Evolutionary conservation across 2,797 vertebrate species (phyloP), one percentile per base, ranked within the genome.

Genomic region (Garrulus glandarius): DNA sequence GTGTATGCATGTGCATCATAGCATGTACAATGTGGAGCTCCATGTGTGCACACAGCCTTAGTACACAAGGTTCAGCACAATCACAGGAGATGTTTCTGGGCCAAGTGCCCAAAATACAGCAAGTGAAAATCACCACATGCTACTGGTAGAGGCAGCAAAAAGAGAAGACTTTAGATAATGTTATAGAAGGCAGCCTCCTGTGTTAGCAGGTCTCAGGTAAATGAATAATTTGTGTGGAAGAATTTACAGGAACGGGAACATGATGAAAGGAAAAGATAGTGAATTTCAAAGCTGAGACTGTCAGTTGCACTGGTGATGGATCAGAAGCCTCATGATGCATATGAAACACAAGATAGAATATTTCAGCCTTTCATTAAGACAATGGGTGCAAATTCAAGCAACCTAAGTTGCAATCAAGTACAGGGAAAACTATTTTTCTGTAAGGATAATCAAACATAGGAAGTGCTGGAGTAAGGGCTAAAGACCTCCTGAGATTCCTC

Each of bases 1-100:
- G 0, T 15, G 7, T 26, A 1, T 53, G 32, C 2, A 1, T 1
- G 4, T 18, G 4, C 55, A 18, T 26, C 43, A 21, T 36, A 19
- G 44, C 0, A 0, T 39, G 20, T 26, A 5, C 13, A 30, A 6
- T 10, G 4, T 0, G 0, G 50, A 76, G 36, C 27, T 81, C 23
- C 56, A 0, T 10, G 2, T 52, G 27, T 20, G 17, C 59, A 9
- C 5, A 0, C 36, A 60, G 41, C 19, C 22, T 34, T 15, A 6
- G 2, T 46, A 46, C 29, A 5, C 5, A 6, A 15, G 9, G 13
- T 27, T 74, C 68, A 23, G 67, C 41, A 7, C 52, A 15, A 2
- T 11, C 57, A 2, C 0, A 1, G 29, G 23, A 56, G 22, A 9
- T 11, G 6, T 32, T 63, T 24, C 55, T 59, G 32, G 7, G 23